phyloP scores from a whole-genome alignment of 2,888 invertebrate species.

The Clostera curtula region DNA sequence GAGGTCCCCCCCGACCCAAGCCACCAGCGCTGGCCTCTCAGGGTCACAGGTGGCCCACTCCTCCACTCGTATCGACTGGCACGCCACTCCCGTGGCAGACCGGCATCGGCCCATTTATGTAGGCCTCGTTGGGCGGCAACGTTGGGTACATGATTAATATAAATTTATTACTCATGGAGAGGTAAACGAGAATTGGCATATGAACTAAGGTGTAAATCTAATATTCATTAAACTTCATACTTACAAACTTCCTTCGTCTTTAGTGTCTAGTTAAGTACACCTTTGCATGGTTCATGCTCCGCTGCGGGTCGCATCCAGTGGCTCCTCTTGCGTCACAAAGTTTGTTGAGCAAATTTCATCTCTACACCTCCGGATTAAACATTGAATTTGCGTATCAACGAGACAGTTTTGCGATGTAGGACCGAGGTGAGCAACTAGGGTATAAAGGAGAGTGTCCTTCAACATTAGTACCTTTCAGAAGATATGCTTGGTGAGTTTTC shows the following conservation, averaged over 20 bases:
- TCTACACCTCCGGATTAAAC: conserved; percentile 21
- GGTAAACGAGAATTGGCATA: no score
- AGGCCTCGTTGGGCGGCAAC: no score
- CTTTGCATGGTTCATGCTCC: conserved; percentile 66
- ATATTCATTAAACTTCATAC: no score
- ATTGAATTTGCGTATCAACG: conserved; percentile 15
- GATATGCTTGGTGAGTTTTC: conserved; percentile 50
- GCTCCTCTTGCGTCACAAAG: conserved; percentile 39
- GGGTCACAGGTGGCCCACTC: no score
- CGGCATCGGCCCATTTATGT: no score
- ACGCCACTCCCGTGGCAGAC: no score
- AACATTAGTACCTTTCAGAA: conserved; percentile 37
- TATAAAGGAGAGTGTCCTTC: conserved; percentile 67
- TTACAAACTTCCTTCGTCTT: conserved; percentile 22
- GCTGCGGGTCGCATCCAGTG: conserved; percentile 48
- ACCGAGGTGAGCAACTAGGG: conserved; percentile 60
- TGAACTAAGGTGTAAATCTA: no score
- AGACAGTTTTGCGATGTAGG: conserved; percentile 12
- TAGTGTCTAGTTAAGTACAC: conserved; percentile 28
- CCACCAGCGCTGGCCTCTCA: no score
- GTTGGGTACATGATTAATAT: no score
- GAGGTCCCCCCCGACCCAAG: no score
- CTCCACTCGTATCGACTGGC: no score
- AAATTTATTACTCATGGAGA: no score
- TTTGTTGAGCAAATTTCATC: conserved; percentile 24